Conservation (phyloP, 2,797 vertebrate genomes). For the Merluccius polli region DNA sequence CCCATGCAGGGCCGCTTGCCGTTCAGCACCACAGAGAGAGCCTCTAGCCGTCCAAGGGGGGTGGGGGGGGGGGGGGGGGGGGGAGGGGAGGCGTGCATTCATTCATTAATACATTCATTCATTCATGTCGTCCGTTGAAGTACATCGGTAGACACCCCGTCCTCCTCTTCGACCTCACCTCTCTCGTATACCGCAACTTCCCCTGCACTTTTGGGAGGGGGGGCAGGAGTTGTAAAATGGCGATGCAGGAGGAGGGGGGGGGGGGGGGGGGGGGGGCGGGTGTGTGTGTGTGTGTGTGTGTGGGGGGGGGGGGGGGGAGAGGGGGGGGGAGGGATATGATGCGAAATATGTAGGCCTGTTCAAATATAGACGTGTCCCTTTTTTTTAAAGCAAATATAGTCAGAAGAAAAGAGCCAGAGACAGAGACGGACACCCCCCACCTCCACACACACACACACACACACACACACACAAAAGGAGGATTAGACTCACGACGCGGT, state of each 20-base stretch:
- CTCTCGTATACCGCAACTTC: neutral
- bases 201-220: neutral
- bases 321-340: neutral
- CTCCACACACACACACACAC: neutral
- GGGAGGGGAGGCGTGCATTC: neutral
- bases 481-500: too few species aligned
- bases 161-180: neutral
- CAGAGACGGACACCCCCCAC: neutral
- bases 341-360: neutral
- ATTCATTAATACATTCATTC: neutral
- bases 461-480: neutral
- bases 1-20: conserved; percentile 1
- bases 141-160: neutral
- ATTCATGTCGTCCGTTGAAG: neutral
- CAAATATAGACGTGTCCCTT: neutral
- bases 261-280: too few species aligned
- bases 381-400: neutral
- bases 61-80: too few species aligned
- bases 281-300: too few species aligned
- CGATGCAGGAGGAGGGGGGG: neutral
- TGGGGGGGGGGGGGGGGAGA: too few species aligned
- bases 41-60: neutral
- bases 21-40: conserved; percentile 63
- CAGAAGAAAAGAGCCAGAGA: neutral
- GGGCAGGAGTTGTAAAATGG: neutral